Evolutionary conservation across 2,797 vertebrate species (phyloP).

Genomic region (Erpetoichthys calabaricus): DNA sequence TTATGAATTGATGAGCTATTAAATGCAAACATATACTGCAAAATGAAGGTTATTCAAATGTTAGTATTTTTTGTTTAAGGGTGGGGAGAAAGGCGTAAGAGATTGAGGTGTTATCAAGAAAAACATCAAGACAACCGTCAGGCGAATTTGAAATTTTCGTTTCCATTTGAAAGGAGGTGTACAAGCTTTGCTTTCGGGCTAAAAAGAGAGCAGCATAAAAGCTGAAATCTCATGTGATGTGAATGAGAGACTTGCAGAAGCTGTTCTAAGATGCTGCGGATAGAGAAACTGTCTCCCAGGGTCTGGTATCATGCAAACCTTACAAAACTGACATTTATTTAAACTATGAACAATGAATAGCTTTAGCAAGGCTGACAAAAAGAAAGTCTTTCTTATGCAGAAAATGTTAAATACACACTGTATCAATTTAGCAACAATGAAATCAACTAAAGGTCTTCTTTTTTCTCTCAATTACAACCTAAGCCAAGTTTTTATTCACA

Average conservation of each 20-base stretch:
- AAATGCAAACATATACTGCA: constrained; percentile 37
- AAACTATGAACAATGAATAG: constrained; percentile 66
- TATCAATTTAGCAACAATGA: constrained; percentile 31
- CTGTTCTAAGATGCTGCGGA: constrained; percentile 43
- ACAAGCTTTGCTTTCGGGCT: constrained; percentile 49
- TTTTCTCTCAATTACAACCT: not conserved
- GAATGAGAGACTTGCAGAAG: constrained; percentile 34
- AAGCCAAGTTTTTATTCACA: no score
- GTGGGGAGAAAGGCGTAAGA: constrained; percentile 30
- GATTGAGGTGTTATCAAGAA: constrained; percentile 43
- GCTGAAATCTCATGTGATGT: constrained; percentile 53
- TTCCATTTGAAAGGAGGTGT: constrained; percentile 56
- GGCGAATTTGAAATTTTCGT: constrained; percentile 47
- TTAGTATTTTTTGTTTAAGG: constrained; percentile 32
- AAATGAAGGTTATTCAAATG: constrained; percentile 48
- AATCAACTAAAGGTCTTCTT: not conserved
- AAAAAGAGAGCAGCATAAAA: constrained; percentile 47
- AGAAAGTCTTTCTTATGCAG: constrained; percentile 45
- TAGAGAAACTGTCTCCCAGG: constrained; percentile 61
- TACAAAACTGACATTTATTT: constrained; percentile 86
- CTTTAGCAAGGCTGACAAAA: constrained; percentile 43
- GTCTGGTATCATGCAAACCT: constrained; percentile 60
- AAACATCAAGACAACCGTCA: constrained; percentile 49
- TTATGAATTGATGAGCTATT: constrained; percentile 55
- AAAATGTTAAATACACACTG: constrained; percentile 54